Evolutionary conservation across 2,888 invertebrate genomes (phyloP), one percentile per base, ranked within the genome.

Genomic region (Chloroclystis v-ata): DNA sequence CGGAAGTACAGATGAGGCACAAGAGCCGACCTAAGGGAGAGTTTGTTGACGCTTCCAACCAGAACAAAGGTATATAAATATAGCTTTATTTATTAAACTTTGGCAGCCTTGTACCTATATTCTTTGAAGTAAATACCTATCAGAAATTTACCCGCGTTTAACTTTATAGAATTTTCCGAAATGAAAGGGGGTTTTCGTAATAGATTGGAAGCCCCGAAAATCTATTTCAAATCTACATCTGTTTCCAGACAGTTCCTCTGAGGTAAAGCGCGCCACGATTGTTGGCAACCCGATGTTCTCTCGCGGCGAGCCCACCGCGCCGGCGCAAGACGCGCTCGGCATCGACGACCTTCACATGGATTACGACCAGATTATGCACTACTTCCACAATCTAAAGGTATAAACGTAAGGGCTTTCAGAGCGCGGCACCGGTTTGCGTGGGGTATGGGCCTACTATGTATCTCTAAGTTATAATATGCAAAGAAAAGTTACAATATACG

Each of bases 381-480:
- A 98, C 88, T 98, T 98, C 90, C 97, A 97, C 90, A 97, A 97
- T 90, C 91, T 98, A 75, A 98, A 98, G 91, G 97, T 97, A 90
- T 85, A 86, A 78, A 67, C 74, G 78, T 35, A 8, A 35, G 20
- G 20, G 35, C 20, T 16, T 35, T 35, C 20, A 20, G 35, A 16
- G 20, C 35, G 35, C 11, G 20, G 20, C 5, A 14, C 5, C 16
- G 32, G 32, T 33, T 33, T 20, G 20, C 20, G 20, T 20, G 2
- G 3, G 20, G n/a, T n/a, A n/a, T 20, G 20, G 20, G 20, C 3
- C 5, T 20, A 20, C 20, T 20, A n/a, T n/a, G n/a, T n/a, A n/a
- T n/a, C n/a, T n/a, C n/a, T n/a, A n/a, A n/a, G n/a, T n/a, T n/a
- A n/a, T n/a, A n/a, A n/a, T n/a, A n/a, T n/a, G n/a, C n/a, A n/a